Conservation (phyloP, 2,888 invertebrate species). For the Oxytorus armatus region DNA sequence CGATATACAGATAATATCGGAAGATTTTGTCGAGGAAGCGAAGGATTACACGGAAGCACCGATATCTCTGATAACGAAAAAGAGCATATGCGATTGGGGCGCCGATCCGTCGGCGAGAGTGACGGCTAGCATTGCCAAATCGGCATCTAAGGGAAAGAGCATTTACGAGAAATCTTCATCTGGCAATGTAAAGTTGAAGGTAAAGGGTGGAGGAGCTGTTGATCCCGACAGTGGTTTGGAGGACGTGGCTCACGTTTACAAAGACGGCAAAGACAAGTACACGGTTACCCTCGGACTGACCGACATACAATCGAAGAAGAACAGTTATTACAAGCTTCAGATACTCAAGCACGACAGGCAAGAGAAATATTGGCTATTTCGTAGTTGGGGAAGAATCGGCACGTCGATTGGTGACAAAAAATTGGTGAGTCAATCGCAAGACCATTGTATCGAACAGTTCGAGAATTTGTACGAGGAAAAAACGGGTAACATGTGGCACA, state of each 20-base stretch:
- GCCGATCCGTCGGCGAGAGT: conserved; percentile 87
- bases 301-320: conserved; percentile 94
- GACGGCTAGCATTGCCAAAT: conserved; percentile 86
- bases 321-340: conserved; percentile 98
- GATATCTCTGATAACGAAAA: conserved; percentile 88
- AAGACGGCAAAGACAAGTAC: conserved; percentile 87
- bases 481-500: conserved; percentile 92
- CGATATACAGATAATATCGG: conserved; percentile 93
- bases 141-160: no score
- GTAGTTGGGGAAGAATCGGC: conserved; percentile 99
- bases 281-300: conserved; percentile 92
- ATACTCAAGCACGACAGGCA: conserved; percentile 90
- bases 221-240: conserved; percentile 95
- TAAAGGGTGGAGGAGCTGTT: conserved; percentile 94
- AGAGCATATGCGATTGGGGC: conserved; percentile 94
- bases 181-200: conserved; percentile 88
- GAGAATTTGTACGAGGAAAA: conserved; percentile 89
- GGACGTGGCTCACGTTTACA: conserved; percentile 92
- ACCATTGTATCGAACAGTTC: conserved; percentile 88
- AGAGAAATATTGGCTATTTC: conserved; percentile 91
- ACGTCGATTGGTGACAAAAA: conserved; percentile 95
- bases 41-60: conserved; percentile 87
- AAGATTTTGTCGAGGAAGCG: conserved; percentile 90
- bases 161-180: conserved; percentile 86
- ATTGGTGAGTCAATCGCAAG: conserved; percentile 85